Conservation (phyloP, 37 sponge, comb jelly and placozoan genomes). For the Aplysina aerophoba region DNA sequence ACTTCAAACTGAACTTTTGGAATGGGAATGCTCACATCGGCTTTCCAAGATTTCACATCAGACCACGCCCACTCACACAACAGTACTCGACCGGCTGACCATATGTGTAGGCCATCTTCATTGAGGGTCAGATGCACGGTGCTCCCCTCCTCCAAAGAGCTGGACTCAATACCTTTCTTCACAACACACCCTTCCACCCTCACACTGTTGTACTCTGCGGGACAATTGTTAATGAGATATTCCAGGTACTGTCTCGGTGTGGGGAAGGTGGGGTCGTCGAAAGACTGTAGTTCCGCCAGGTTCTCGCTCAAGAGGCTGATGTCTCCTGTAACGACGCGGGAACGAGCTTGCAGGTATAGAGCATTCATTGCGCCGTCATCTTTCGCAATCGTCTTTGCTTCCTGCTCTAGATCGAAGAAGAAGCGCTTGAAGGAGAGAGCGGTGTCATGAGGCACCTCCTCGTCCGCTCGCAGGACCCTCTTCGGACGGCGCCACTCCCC, state of each 20-base stretch:
- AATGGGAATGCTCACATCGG: neutral
- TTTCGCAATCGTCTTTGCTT: conserved; percentile 19
- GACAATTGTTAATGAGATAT: conserved; percentile 1
- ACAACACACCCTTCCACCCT: neutral
- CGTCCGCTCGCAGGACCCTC: neutral
- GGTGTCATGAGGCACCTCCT: neutral
- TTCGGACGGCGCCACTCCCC: neutral
- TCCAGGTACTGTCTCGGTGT: conserved; percentile 62
- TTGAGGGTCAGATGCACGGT: neutral
- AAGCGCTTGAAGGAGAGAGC: neutral
- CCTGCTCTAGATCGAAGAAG: conserved; percentile 30
- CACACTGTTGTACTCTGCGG: neutral
- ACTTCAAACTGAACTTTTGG: neutral
- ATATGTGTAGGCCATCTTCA: neutral
- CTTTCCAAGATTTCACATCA: neutral
- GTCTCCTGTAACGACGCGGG: neutral
- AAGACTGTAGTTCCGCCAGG: conserved; percentile 19
- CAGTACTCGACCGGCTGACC: neutral
- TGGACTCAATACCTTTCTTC: neutral
- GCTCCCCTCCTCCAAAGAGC: neutral
- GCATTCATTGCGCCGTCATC: conserved; percentile 44
- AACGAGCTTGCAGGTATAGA: conserved; percentile 33
- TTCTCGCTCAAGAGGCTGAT: conserved; percentile 22
- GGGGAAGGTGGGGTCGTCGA: conserved; percentile 55
- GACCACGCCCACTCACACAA: neutral